phyloP scores from a whole-genome alignment of 2,113 vertebrate genomes.

The Prietella phreatophila region DNA sequence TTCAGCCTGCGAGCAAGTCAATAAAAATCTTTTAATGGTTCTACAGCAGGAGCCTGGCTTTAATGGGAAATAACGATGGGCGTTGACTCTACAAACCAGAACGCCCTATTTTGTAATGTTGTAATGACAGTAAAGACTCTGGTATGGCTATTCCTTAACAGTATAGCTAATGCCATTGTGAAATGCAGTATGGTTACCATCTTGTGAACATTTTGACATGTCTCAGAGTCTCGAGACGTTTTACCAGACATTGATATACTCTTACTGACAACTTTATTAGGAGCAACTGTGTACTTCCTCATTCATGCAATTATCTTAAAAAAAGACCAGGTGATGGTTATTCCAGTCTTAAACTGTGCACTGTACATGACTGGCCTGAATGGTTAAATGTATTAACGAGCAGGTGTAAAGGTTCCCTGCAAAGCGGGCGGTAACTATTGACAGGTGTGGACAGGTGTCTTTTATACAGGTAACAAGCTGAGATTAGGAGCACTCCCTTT shows the following conservation, averaged over 20 bases:
- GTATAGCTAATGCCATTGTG: not conserved
- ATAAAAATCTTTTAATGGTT: slow-evolving; percentile 10
- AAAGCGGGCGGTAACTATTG: not conserved
- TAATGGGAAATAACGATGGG: not conserved
- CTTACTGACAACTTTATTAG: no score
- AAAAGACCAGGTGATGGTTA: not conserved
- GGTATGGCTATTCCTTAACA: not conserved
- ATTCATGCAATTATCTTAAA: not conserved
- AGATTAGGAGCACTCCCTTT: no score
- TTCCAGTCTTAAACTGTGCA: not conserved
- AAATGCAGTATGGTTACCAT: not conserved
- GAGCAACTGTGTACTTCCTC: no score
- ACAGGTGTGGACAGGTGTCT: no score
- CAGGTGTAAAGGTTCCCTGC: not conserved
- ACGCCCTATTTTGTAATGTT: not conserved
- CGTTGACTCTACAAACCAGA: not conserved
- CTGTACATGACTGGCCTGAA: not conserved
- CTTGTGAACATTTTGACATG: no score
- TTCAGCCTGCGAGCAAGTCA: not conserved
- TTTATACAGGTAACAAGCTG: no score
- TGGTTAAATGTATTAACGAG: not conserved
- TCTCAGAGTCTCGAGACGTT: not conserved
- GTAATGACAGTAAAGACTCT: not conserved
- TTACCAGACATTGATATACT: no score
- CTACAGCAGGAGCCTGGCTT: not conserved